A percentile compares a stretch with the other conserved stretches of the same genome.
Conservation (phyloP, 2,888 invertebrate species). For the Helicoverpa assulta region DNA sequence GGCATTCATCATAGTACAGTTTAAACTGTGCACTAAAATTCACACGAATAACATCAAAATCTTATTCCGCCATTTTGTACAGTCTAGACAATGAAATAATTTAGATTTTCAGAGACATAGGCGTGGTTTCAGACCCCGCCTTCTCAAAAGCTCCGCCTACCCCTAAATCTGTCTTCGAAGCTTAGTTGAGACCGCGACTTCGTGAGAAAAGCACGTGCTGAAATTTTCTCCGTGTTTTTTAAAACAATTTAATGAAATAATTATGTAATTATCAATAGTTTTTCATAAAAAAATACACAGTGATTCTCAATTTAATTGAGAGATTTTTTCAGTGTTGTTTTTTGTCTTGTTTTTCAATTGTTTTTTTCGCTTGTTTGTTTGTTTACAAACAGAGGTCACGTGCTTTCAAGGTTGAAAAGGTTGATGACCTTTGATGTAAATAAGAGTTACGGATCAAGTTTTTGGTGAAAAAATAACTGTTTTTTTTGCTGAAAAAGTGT, state of each 20-base stretch:
- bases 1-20: neutral
- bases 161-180: slow-evolving; percentile 24
- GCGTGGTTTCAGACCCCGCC: slow-evolving; percentile 61
- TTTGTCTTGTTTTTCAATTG: slow-evolving; percentile 8
- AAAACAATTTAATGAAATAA: slow-evolving; percentile 3
- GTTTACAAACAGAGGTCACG: slow-evolving; percentile 67
- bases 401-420: slow-evolving; percentile 58
- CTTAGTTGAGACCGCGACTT: slow-evolving; percentile 23
- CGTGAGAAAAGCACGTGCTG: slow-evolving; percentile 14
- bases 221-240: neutral
- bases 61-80: slow-evolving; percentile 60
- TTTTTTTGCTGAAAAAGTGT: neutral
- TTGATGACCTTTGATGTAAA: slow-evolving; percentile 53
- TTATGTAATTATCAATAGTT: neutral
- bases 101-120: slow-evolving; percentile 56
- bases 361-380: slow-evolving; percentile 60
- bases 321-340: neutral
- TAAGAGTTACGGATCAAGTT: neutral
- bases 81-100: slow-evolving; percentile 70
- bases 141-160: slow-evolving; percentile 45
- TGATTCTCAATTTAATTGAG: neutral
- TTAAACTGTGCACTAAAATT: neutral
- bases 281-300: neutral
- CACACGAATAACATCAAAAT: neutral
- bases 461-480: neutral